A percentile compares a stretch with the other conserved stretches of the same genome.
Conservation (phyloP, 2,888 invertebrate genomes). For the Panopea generosa region DNA sequence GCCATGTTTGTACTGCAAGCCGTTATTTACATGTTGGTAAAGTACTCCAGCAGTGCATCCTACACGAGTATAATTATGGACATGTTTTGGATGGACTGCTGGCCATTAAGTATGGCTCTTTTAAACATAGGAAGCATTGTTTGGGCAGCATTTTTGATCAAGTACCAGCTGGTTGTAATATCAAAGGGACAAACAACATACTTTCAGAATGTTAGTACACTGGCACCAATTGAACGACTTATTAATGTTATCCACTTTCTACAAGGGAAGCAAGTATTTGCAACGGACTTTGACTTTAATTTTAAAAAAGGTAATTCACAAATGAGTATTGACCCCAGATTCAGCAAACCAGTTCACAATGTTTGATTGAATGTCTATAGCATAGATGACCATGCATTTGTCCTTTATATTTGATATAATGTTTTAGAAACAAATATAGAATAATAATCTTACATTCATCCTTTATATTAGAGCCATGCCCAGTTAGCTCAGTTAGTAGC, state of each 20-base stretch:
- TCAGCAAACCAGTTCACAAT: too few relatives aligned
- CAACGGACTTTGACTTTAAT: slow-evolving; percentile 53
- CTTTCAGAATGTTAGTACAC: slow-evolving; percentile 62
- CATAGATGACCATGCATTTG: too few relatives aligned
- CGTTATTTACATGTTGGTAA: slow-evolving; percentile 46
- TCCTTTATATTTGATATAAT: too few relatives aligned
- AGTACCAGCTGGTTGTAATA: slow-evolving; percentile 77
- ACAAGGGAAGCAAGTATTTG: slow-evolving; percentile 68
- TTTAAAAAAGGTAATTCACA: not conserved
- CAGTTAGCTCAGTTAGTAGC: too few relatives aligned
- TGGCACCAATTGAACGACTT: slow-evolving; percentile 71
- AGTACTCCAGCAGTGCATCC: slow-evolving; percentile 41
- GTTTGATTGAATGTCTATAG: too few relatives aligned
- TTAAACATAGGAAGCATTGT: slow-evolving; percentile 75
- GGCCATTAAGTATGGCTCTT: slow-evolving; percentile 75
- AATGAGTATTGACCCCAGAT: too few relatives aligned
- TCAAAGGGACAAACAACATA: slow-evolving; percentile 77
- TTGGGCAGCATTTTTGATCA: slow-evolving; percentile 77
- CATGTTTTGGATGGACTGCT: slow-evolving; percentile 72
- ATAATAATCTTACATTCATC: too few relatives aligned
- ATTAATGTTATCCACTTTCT: slow-evolving; percentile 80
- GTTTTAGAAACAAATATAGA: too few relatives aligned
- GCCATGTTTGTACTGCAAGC: slow-evolving; percentile 69
- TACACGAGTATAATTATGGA: slow-evolving; percentile 28
- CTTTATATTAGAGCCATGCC: too few relatives aligned